Conservation (phyloP, 2,888 invertebrate species). For the Asteroscopus sphinx region DNA sequence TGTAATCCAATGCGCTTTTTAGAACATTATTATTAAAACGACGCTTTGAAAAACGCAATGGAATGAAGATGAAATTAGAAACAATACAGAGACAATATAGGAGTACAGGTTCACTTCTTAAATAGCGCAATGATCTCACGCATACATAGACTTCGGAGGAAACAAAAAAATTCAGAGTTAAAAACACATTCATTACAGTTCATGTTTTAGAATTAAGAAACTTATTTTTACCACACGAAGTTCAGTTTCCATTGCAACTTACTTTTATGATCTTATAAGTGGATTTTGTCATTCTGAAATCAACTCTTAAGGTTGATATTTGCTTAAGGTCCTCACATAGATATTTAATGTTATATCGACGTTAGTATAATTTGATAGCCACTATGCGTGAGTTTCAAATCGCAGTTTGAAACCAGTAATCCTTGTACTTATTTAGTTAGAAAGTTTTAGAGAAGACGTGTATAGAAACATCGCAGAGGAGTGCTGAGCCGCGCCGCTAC, state of each 20-base stretch:
- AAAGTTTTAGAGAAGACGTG: slow-evolving; percentile 32
- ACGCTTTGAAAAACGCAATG: slow-evolving; percentile 19
- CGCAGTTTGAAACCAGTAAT: neutral
- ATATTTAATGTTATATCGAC: neutral
- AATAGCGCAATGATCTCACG: slow-evolving; percentile 10
- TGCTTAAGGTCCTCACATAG: neutral
- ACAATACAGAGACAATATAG: neutral
- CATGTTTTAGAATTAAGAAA: neutral
- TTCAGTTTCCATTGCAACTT: neutral
- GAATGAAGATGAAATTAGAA: slow-evolving; percentile 5
- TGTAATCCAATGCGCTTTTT: slow-evolving; percentile 19
- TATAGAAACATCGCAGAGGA: slow-evolving; percentile 45
- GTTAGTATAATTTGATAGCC: neutral
- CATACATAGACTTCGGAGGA: neutral
- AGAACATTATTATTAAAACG: slow-evolving; percentile 5
- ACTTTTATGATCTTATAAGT: neutral
- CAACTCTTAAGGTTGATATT: neutral
- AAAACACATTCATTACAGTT: no score
- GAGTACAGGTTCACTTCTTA: neutral
- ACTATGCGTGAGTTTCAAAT: slow-evolving; percentile 10
- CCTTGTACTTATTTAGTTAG: neutral
- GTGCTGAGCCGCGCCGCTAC: slow-evolving; percentile 37
- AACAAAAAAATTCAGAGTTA: no score
- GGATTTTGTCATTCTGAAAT: neutral
- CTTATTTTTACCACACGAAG: neutral